Evolutionary conservation across 1,140 invertebrate species (phyloP).

Genomic region (Diuraphis noxia): DNA sequence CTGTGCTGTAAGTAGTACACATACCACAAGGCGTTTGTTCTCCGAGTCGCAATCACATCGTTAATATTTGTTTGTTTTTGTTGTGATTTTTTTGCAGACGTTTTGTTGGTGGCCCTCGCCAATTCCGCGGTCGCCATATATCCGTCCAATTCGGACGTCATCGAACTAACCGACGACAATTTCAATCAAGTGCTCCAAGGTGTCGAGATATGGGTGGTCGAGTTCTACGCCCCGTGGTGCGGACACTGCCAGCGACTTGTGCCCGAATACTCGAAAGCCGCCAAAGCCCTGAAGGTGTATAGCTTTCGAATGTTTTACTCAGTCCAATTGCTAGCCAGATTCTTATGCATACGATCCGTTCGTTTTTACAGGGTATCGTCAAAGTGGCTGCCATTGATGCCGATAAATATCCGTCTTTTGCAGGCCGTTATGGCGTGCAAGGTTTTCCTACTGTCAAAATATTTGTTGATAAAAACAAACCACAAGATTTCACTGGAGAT

Average conservation of each 20-base stretch:
- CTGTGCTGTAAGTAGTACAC: background rate
- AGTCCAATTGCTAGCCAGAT: background rate
- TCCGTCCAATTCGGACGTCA: slow-evolving; percentile 61
- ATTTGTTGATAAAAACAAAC: slow-evolving; percentile 85
- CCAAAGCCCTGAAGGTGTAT: slow-evolving; percentile 79
- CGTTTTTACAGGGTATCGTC: slow-evolving; percentile 73
- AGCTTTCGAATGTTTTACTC: background rate
- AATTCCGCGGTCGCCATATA: slow-evolving; percentile 51
- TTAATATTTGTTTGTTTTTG: background rate
- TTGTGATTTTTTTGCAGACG: background rate
- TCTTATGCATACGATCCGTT: background rate
- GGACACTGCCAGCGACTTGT: slow-evolving; percentile 72
- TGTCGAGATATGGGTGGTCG: slow-evolving; percentile 67
- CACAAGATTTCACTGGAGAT: slow-evolving; percentile 83
- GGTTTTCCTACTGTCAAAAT: slow-evolving; percentile 98
- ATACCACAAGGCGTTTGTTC: no score
- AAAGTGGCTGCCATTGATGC: slow-evolving; percentile 94
- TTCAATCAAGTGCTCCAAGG: slow-evolving; percentile 60
- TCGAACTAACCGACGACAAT: slow-evolving; percentile 59
- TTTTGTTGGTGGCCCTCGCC: background rate
- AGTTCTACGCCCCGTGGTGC: slow-evolving; percentile 80
- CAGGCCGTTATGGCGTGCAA: slow-evolving; percentile 77
- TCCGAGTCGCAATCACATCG: background rate
- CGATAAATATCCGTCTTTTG: slow-evolving; percentile 83
- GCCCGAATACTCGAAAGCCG: slow-evolving; percentile 81